These are phyloP conservation scores for Yponomeuta plumbellus DNA, from an alignment of 2,888 invertebrate genomes.

Conservation along the genomic window DNA sequence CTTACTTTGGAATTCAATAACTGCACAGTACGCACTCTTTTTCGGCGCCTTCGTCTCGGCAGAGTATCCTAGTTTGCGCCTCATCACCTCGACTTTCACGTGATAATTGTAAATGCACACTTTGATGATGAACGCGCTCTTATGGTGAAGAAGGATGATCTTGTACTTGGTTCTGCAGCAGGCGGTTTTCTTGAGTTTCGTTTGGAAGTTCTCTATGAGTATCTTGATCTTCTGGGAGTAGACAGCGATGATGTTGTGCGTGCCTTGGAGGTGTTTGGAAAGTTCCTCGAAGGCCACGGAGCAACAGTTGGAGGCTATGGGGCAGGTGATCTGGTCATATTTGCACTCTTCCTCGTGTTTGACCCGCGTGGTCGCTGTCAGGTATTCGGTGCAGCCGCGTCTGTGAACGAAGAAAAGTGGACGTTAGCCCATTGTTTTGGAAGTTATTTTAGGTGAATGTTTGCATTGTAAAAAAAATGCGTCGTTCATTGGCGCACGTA, in stretches of 20 bases:
- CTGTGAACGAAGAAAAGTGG: slow-evolving; percentile 42
- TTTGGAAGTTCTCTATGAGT: slow-evolving; percentile 69
- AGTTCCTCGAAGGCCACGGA: slow-evolving; percentile 64
- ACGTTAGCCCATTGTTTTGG: not conserved
- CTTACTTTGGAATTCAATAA: slow-evolving; percentile 69
- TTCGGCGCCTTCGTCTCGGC: slow-evolving; percentile 58
- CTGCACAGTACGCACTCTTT: slow-evolving; percentile 64
- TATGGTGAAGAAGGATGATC: slow-evolving; percentile 61
- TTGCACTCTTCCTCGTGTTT: slow-evolving; percentile 70
- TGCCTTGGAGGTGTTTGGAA: slow-evolving; percentile 54
- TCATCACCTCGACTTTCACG: slow-evolving; percentile 66
- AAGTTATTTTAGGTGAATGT: not conserved
- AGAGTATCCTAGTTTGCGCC: slow-evolving; percentile 60
- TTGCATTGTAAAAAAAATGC: not conserved
- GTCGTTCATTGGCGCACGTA: too few relatives aligned
- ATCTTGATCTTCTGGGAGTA: slow-evolving; percentile 71
- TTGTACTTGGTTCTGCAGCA: slow-evolving; percentile 71
- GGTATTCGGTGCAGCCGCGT: slow-evolving; percentile 65
- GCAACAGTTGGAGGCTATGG: slow-evolving; percentile 64
- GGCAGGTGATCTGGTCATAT: slow-evolving; percentile 65
- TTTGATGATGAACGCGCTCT: slow-evolving; percentile 70
- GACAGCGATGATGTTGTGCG: slow-evolving; percentile 65
- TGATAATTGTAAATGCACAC: slow-evolving; percentile 71
- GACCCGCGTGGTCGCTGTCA: slow-evolving; percentile 53
- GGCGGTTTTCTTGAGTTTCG: slow-evolving; percentile 66